Base-by-base conservation (phyloP, 2,113 vertebrate species). In the Sceloporus undulatus region DNA sequence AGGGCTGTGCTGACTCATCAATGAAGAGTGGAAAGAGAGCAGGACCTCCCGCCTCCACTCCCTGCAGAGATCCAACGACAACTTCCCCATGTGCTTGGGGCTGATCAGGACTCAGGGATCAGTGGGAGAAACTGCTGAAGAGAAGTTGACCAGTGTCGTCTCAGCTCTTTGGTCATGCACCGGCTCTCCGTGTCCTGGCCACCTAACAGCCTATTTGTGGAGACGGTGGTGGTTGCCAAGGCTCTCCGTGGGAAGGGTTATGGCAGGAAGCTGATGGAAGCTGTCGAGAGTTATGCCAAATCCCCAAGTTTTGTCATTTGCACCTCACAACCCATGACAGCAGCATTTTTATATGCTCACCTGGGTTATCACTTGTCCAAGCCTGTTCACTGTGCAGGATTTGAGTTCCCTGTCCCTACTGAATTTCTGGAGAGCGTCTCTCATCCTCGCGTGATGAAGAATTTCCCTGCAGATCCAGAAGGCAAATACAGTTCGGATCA, bases 241-340 rank as follows among this genome's bases (percentile, higher is more conserved):
- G 95, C 94, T 0, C 95, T 98, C 85, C 96, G 98, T 78, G 99
- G 99, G 48, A 96, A 93, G 88, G 99, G 98, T 90, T 98, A 98
- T 0, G 98, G 98, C 1, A 96, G 98, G 48, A 94, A 75, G 54
- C 95, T 99, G 91, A 99, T 99, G 98, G 97, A 98, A 87, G 97
- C 97, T 88, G 95, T 97, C 0, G 98, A 99, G 94, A 90, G 1
- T 18, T 99, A 98, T 66, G 97, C 98, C 9, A 96, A 54, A 34
- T 90, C 86, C 38, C 94, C 93, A 65, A 98, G 98, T 99, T 98
- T 87, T 59, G 4, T 65, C 95, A 95, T 38, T 95, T 99, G 68
- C 98, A 95, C 89, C 98, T 99, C 84, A 99, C 98, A 87, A 99
- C 99, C 2, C 99, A 98, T 0, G 98, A 99, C 86, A 98, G 94